These are phyloP conservation scores for Anthophora plumipes DNA, from an alignment of 2,888 invertebrate species.

Conservation along the genomic window DNA sequence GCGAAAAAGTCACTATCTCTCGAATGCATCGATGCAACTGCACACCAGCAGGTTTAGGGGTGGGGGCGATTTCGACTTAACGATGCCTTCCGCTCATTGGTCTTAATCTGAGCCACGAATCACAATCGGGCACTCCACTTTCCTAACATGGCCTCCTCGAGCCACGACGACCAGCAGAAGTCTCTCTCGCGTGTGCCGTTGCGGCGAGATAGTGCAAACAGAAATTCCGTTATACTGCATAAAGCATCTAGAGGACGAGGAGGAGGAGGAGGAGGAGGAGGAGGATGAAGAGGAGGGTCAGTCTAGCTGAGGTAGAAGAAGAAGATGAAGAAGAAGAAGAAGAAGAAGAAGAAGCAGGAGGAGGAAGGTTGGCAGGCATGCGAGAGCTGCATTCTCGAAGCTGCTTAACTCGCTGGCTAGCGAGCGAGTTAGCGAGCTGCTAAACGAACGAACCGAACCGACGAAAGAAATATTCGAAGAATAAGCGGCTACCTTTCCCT, in stretches of 20 bases:
- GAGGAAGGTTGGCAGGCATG: constrained; percentile 69
- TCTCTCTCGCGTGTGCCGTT: constrained; percentile 67
- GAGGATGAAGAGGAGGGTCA: background rate
- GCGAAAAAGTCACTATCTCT: constrained; percentile 54
- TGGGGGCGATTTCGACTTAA: constrained; percentile 62
- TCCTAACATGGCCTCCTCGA: constrained; percentile 58
- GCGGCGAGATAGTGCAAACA: constrained; percentile 76
- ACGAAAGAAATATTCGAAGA: constrained; percentile 49
- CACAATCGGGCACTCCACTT: constrained; percentile 56
- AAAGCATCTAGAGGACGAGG: constrained; percentile 69
- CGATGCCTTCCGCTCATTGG: constrained; percentile 65
- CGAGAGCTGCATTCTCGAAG: constrained; percentile 79
- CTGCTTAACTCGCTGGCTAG: constrained; percentile 76
- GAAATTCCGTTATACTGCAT: constrained; percentile 78
- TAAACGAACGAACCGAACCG: constrained; percentile 54
- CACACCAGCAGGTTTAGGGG: no score
- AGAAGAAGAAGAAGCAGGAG: constrained; percentile 3
- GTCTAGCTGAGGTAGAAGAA: no score
- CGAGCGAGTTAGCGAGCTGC: constrained; percentile 71
- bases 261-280: constrained; percentile 37
- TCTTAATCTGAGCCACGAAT: constrained; percentile 68
- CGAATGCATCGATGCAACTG: constrained; percentile 64
- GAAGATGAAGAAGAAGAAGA: no score
- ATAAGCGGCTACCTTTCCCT: constrained; percentile 32
- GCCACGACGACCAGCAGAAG: constrained; percentile 49